These are phyloP conservation scores for Drosophila greeni DNA, from an alignment of 2,888 invertebrate genomes.

Conservation along the genomic window DNA sequence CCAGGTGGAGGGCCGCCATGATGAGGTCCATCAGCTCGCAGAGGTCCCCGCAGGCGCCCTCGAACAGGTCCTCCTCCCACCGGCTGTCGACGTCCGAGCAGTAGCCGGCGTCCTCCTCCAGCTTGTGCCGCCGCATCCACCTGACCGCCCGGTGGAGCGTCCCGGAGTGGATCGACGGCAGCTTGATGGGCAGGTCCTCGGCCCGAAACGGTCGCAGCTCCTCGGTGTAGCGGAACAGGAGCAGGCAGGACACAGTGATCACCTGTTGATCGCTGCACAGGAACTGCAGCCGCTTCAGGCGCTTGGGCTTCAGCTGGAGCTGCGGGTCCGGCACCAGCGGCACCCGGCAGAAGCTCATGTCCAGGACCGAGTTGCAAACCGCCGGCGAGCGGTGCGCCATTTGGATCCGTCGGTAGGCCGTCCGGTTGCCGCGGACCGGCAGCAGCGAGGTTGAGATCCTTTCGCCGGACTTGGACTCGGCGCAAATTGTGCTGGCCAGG, in stretches of 20 bases:
- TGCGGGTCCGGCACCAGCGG: background rate
- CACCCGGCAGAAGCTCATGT: background rate
- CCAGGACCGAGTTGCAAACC: background rate
- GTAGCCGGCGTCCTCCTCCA: background rate
- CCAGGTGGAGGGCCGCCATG: constrained; percentile 44
- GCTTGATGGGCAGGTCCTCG: constrained; percentile 9
- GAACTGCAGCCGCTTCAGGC: constrained; percentile 25
- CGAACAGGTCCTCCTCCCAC: constrained; percentile 48
- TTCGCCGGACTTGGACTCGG: too few relatives aligned
- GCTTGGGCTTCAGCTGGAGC: background rate
- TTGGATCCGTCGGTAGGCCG: constrained; percentile 16
- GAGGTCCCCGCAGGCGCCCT: constrained; percentile 11
- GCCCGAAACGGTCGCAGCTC: constrained; percentile 15
- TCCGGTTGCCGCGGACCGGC: constrained; percentile 19
- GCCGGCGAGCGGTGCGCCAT: constrained; percentile 2
- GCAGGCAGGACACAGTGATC: constrained; percentile 35
- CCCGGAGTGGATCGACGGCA: constrained; percentile 40
- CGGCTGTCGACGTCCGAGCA: background rate
- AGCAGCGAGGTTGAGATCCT: background rate
- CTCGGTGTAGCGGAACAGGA: constrained; percentile 43
- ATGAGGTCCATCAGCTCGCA: constrained; percentile 38
- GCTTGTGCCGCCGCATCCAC: constrained; percentile 50
- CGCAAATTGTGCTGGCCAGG: background rate
- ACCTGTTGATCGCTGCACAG: constrained; percentile 42
- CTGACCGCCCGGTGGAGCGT: constrained; percentile 32